Evolutionary conservation across 2,888 invertebrate species (phyloP).

Genomic region (Pycnomerus fuliginosus): DNA sequence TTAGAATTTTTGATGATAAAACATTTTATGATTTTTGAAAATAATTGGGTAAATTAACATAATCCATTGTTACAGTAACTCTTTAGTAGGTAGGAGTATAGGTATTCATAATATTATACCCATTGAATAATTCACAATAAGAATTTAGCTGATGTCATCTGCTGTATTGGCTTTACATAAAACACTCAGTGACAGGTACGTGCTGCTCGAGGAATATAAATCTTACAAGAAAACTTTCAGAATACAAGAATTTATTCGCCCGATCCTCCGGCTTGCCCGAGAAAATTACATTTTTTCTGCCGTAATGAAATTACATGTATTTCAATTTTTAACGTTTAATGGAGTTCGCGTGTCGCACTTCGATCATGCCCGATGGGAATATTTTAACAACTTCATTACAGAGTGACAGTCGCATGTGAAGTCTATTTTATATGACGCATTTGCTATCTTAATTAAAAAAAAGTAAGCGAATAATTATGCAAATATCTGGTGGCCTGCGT

Average conservation of each 20-base stretch:
- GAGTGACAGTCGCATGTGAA: slow-evolving; percentile 44
- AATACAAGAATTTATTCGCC: slow-evolving; percentile 19
- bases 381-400: slow-evolving; percentile 46
- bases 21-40: no score
- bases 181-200: slow-evolving; percentile 30
- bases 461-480: slow-evolving; percentile 42
- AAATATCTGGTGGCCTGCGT: slow-evolving; percentile 41
- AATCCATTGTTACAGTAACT: no score
- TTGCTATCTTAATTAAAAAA: slow-evolving; percentile 44
- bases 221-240: slow-evolving; percentile 21
- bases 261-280: slow-evolving; percentile 11
- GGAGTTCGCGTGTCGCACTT: slow-evolving; percentile 17
- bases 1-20: no score
- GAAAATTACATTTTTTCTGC: slow-evolving; percentile 7
- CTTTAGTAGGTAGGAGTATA: no score
- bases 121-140: slow-evolving; percentile 32
- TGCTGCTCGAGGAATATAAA: slow-evolving; percentile 29
- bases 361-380: slow-evolving; percentile 24
- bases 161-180: slow-evolving; percentile 34
- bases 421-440: slow-evolving; percentile 28
- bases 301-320: no score
- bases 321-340: no score
- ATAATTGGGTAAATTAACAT: no score
- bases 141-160: slow-evolving; percentile 30
- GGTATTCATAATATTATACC: no score